Evolutionary conservation across 2,888 invertebrate species (phyloP).

Genomic region (Megaustenia siamemsis): DNA sequence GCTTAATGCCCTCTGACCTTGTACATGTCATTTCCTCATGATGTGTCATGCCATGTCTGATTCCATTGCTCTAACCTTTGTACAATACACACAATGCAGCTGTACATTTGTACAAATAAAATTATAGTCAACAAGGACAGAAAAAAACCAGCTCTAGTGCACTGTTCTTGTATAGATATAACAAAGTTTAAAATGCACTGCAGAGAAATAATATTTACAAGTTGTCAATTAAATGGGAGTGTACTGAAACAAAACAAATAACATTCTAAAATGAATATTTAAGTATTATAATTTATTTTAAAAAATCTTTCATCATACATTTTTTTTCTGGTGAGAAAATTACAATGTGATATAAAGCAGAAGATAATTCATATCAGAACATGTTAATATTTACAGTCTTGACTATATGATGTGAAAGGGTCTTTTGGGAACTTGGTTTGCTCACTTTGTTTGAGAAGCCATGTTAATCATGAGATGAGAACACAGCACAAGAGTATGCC

Average conservation of each 20-base stretch:
- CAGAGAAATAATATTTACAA: no score
- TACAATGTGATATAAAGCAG: neutral
- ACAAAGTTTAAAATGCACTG: neutral
- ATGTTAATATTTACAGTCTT: no score
- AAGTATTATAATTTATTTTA: conserved; percentile 12
- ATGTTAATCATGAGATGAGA: no score
- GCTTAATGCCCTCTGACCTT: neutral
- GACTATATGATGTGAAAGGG: no score
- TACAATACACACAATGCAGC: neutral
- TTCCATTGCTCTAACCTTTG: neutral
- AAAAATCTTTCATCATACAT: conserved; percentile 16
- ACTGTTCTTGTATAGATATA: no score
- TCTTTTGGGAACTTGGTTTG: no score
- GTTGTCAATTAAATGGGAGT: no score
- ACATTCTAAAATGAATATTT: neutral
- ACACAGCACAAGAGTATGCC: no score
- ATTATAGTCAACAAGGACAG: neutral
- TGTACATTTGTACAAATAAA: neutral
- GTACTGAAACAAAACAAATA: neutral
- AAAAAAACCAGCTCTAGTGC: neutral
- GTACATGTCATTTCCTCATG: neutral
- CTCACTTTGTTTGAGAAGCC: no score
- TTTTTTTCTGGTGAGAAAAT: neutral
- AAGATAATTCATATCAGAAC: no score
- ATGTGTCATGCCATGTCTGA: neutral